A percentile compares a stretch with the other conserved stretches of the same genome.
Evolutionary conservation across 2,888 invertebrate species (phyloP).

Genomic region (Drosophila suboccidentalis): DNA sequence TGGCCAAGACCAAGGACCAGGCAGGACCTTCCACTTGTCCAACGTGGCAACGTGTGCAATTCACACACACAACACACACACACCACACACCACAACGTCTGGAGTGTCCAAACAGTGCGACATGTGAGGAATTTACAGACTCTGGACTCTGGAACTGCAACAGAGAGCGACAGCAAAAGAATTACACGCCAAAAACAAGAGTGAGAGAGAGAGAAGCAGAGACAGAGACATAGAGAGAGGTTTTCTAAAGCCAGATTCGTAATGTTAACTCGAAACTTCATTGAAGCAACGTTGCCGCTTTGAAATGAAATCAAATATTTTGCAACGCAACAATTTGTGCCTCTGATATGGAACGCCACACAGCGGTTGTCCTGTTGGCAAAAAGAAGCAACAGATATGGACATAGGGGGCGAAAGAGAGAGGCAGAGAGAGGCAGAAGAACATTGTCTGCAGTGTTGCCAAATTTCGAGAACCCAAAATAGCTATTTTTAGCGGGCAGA

Average conservation of each 20-base stretch:
- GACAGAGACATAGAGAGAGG: not conserved
- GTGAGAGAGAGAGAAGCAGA: not conserved
- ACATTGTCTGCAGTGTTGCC: not conserved
- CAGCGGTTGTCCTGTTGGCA: slow-evolving; percentile 1
- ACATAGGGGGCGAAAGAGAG: not conserved
- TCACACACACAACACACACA: slow-evolving; percentile 2
- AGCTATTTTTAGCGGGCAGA: not conserved
- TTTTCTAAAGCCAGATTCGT: slow-evolving; percentile 3
- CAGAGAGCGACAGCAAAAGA: slow-evolving; percentile 5
- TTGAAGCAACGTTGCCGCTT: slow-evolving; percentile 52
- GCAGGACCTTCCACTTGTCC: slow-evolving; percentile 11
- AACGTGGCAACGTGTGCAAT: slow-evolving; percentile 10
- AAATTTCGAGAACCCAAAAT: not conserved
- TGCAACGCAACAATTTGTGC: slow-evolving; percentile 65
- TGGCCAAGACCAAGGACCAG: not conserved
- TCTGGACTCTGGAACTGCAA: not conserved
- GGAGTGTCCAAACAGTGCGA: slow-evolving; percentile 31
- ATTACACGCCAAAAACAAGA: not conserved
- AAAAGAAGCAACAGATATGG: not conserved
- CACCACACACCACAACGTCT: slow-evolving; percentile 5
- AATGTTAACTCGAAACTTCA: slow-evolving; percentile 38
- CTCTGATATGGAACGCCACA: slow-evolving; percentile 46
- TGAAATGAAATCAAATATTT: slow-evolving; percentile 78
- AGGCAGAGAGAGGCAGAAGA: not conserved
- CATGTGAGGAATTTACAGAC: slow-evolving; percentile 44